A percentile compares a stretch with the other conserved stretches of the same genome.
Conservation (phyloP, 2,113 vertebrate genomes). For the Myiagra hebetior region DNA sequence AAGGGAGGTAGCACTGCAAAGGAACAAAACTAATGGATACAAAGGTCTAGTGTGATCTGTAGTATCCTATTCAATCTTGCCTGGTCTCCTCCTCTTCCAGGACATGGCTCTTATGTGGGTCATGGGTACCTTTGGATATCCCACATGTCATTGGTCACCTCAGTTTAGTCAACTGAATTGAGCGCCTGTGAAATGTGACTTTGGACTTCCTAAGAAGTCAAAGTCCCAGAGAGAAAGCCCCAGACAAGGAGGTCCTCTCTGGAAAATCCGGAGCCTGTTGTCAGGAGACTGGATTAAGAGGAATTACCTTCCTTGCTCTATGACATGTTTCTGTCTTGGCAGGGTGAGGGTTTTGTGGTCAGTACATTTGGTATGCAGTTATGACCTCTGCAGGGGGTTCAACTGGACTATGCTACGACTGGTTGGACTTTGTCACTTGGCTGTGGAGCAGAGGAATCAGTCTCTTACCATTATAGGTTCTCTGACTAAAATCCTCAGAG, state of each 20-base stretch:
- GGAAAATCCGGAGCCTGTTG: not conserved
- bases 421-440: not conserved
- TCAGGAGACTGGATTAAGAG: not conserved
- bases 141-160: not conserved
- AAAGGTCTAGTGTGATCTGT: not conserved
- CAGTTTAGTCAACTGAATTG: not conserved
- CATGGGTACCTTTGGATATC: not conserved
- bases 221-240: not conserved
- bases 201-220: not conserved
- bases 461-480: not conserved
- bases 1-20: not conserved
- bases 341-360: not conserved
- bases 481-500: not conserved
- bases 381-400: not conserved
- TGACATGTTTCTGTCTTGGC: not conserved
- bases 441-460: not conserved
- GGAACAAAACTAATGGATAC: not conserved
- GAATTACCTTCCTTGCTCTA: not conserved
- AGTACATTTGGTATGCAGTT: not conserved
- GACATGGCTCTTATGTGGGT: not conserved
- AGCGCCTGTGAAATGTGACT: not conserved
- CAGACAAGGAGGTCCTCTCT: not conserved
- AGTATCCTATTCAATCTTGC: not conserved
- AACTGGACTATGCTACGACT: not conserved
- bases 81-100: not conserved